Evolutionary conservation across 2,797 vertebrate species (phyloP).

Genomic region (Gymnopithys bicolor): DNA sequence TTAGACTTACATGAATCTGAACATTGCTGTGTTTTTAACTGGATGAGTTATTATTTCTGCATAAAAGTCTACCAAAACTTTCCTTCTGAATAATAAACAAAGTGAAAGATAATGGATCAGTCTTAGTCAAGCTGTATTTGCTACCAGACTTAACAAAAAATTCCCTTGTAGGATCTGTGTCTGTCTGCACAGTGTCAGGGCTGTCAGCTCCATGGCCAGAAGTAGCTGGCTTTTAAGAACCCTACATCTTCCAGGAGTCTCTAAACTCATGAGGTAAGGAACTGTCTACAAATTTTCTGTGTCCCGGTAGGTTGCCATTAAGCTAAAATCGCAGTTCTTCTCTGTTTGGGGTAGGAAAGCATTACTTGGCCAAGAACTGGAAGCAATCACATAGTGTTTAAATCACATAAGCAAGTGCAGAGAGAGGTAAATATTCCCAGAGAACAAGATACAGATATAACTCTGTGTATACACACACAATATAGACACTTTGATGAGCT

Average conservation of each 20-base stretch:
- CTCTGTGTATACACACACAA: neutral
- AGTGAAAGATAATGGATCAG: neutral
- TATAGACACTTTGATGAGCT: neutral
- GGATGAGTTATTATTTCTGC: neutral
- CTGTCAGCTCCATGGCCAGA: neutral
- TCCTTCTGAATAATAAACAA: neutral
- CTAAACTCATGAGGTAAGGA: neutral
- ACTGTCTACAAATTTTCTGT: neutral
- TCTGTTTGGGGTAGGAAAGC: neutral
- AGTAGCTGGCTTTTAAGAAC: neutral
- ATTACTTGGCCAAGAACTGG: neutral
- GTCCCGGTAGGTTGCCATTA: neutral
- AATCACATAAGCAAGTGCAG: neutral
- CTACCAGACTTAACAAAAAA: neutral
- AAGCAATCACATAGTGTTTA: neutral
- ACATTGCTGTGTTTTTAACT: neutral
- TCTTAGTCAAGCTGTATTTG: neutral
- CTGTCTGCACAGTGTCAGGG: neutral
- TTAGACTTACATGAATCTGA: neutral
- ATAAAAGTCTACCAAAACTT: neutral
- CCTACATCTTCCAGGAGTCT: neutral
- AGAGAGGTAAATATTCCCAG: neutral
- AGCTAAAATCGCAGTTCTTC: neutral
- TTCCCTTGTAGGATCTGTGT: neutral
- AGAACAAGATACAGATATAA: neutral